Base-by-base conservation (phyloP, 2,113 vertebrate genomes). In the Mustela lutreola region DNA sequence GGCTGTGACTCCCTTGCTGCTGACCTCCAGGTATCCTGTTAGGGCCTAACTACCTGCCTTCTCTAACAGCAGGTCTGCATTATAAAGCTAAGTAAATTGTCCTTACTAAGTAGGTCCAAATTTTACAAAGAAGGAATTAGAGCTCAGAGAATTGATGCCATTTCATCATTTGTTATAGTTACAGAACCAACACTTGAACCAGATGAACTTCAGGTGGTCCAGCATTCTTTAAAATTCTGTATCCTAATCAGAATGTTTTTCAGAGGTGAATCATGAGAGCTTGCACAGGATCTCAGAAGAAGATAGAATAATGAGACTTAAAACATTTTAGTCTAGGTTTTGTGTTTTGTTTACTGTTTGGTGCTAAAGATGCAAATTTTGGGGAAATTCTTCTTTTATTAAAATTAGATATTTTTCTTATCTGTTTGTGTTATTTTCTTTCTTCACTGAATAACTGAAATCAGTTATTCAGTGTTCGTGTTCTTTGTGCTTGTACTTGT, bases 31-130 rank as follows among this genome's bases (percentile, higher is more conserved):
- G 73, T 28, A 12, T 28, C 24, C 42, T 28, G 24, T 28, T 76
- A 76, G 42, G 15, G 42, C 73, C 39, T 75, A 75, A 28, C 22
- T 76, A 45, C 42, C 24, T 76, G 73, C 12, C 73, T 28, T 45
- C 39, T 45, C 24, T 45, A 76, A 76, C 73, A 76, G 4, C 2
- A 3, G 12, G 26, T 45, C n/a, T 75, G 0, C 26, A 33, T 85
- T 79, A 78, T 19, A 97, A 63, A 95, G 33, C 42, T 42, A 45
- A 42, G n/a, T 87, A 53, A 62, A 42, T 90, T 90, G n/a, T 63
- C 21, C 9, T 63, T n/a, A 11, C 26, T 70, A 39, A 88, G 16
- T 58, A 16, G 71, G 9, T 58, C 22, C 42, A 89, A 16, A 36
- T 50, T 81, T 85, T 39, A 73, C 7, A 26, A 42, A 45, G 24